Evolutionary conservation across 2,797 vertebrate genomes (phyloP), one percentile per base, ranked within the genome.

Genomic region (Periparus ater): DNA sequence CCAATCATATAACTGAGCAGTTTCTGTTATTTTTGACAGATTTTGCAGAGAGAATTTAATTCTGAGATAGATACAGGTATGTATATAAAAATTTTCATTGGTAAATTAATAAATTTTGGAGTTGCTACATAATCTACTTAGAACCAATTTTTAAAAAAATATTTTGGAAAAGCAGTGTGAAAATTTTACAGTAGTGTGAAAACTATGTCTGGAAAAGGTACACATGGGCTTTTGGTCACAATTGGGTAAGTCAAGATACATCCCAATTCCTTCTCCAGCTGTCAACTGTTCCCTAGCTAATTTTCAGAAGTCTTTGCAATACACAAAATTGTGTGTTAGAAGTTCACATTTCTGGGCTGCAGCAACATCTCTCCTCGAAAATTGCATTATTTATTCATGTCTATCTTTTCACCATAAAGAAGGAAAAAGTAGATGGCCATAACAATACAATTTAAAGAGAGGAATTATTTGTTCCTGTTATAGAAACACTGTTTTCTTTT

Each of bases 21-120:
- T 96, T 97, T 97, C 51, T 44, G 88, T 57, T 60, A 74, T 79
- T 94, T 97, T 94, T 94, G 29, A 92, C 86, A 80, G 78, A 91
- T 91, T 92, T 95, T 96, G 55, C 68, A 89, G 87, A 95, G 57
- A 61, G 2, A 92, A 74, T 93, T 91, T 94, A 85, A 95, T 95
- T 95, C 90, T 96, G 88, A 96, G 57, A 29, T 85, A 36, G 66
- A 71, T 72, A 36, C 12, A 42, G 27, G 3, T 8, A 23, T 18
- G 34, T 78, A 71, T 60, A 70, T 92, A 91, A 94, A 94, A 55
- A 76, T 88, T 88, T 93, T 93, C 48, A 96, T 32, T 94, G 47
- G 42, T 29, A 97, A 96, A 94, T 63, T 40, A 93, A 97, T 91
- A 93, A 45, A 88, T 96, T 93, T 78, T 54, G 38, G 93, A 89